Base-by-base conservation (phyloP, 2,888 invertebrate genomes). In the Quadroppia sp. region DNA sequence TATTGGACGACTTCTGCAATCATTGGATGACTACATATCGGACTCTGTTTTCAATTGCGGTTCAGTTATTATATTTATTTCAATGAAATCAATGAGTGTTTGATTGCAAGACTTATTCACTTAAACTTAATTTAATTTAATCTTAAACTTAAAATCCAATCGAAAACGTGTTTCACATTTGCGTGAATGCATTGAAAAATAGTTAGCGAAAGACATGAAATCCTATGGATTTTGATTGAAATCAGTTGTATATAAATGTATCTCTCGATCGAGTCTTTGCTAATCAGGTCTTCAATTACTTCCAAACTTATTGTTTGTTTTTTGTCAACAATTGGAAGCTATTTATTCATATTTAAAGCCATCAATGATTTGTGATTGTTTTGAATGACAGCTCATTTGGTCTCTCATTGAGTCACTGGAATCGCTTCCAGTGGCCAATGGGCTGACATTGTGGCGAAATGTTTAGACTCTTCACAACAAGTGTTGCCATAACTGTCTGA, bases 311-410 rank as follows among this genome's bases (percentile, higher is more conserved):
- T 59, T 17, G 11, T 3, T 59, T 56, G 20, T 59, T 30, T n/a
- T 59, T 30, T 59, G 15, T 32, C 30, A 59, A 32, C 59, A 59
- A 59, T 59, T 23, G 11, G 30, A 59, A 30, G 59, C 59, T 59
- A 59, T 59, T 59, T 59, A 59, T 59, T 32, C 59, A 59, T 15
- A n/a, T 32, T 28, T 28, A 32, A 30, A 2, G 59, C 59, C 59
- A 59, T 59, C 30, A 28, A 59, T 2, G 30, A n/a, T 59, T 28
- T 59, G 59, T 28, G 9, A 13, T n/a, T 15, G 15, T 59, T 28
- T 59, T 59, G 59, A 59, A 59, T 59, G 59, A 59, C 59, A 59
- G 59, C 59, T 59, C 59, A 59, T 59, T 15, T 59, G 59, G 30
- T 59, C 59, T 59, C 30, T 59, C 59, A 59, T 6, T 30, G 25